These are phyloP conservation scores for Bradypus variegatus DNA, from an alignment of 2,797 vertebrate species.

Conservation along the genomic window DNA sequence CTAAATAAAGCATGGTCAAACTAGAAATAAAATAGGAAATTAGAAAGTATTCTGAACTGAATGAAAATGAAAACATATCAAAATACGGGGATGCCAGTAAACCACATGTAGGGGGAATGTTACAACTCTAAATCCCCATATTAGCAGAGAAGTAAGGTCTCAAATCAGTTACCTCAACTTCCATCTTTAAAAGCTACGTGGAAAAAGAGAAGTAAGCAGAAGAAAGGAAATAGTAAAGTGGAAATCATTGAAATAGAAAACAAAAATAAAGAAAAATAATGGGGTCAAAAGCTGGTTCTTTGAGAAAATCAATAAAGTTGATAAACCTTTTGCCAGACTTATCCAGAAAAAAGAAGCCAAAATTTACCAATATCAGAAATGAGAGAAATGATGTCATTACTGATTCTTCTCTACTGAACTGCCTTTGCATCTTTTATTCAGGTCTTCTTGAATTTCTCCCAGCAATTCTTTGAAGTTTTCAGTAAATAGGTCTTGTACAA, in stretches of 20 bases:
- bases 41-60: no score
- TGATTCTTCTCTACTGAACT: background rate
- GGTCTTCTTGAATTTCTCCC: no score
- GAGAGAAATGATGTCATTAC: no score
- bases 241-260: background rate
- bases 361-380: no score
- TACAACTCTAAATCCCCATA: no score
- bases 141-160: no score
- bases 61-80: no score
- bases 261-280: background rate
- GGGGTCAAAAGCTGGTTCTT: background rate
- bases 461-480: no score
- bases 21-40: background rate
- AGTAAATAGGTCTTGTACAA: no score
- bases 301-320: background rate
- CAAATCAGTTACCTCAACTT: no score
- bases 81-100: background rate
- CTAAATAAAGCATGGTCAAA: background rate
- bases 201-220: background rate
- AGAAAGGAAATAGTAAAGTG: background rate
- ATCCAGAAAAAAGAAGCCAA: background rate
- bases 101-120: no score
- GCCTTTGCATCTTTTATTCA: background rate
- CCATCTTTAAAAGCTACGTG: no score
- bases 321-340: background rate